Conservation (phyloP, 2,888 invertebrate species). For the Apomyelois bistriatella region DNA sequence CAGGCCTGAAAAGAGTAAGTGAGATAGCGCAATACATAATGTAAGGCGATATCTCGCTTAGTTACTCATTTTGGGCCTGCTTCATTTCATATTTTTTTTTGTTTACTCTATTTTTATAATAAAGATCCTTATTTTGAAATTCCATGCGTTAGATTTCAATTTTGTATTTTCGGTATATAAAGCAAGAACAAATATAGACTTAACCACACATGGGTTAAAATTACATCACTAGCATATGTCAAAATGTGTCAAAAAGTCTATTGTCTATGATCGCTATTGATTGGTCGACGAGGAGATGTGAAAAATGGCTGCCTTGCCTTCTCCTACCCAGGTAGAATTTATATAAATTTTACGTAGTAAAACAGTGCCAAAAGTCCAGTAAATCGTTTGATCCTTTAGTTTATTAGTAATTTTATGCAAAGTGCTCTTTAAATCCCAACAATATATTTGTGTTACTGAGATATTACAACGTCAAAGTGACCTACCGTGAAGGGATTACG, state of each 20-base stretch:
- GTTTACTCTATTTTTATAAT: too few species aligned
- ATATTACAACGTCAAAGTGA: slow-evolving; percentile 51
- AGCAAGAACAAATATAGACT: neutral
- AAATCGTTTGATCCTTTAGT: slow-evolving; percentile 28
- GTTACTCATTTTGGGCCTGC: too few species aligned
- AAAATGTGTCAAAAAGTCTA: slow-evolving; percentile 49
- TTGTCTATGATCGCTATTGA: slow-evolving; percentile 75
- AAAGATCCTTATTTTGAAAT: too few species aligned
- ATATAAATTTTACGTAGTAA: slow-evolving; percentile 46
- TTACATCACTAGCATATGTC: too few species aligned
- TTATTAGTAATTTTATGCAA: slow-evolving; percentile 32
- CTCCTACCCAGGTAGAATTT: slow-evolving; percentile 88
- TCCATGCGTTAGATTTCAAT: too few species aligned
- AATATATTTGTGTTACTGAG: slow-evolving; percentile 20
- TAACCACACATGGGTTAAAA: too few species aligned
- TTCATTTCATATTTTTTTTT: too few species aligned
- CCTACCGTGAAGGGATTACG: slow-evolving; percentile 46
- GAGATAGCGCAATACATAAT: too few species aligned
- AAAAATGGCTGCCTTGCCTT: slow-evolving; percentile 92
- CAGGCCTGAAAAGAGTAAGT: too few species aligned
- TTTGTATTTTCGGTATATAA: too few species aligned
- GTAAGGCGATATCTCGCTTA: too few species aligned
- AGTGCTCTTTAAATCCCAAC: slow-evolving; percentile 21
- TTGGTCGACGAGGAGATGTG: slow-evolving; percentile 79
- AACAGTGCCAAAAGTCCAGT: slow-evolving; percentile 31